Evolutionary conservation across 1,140 invertebrate species (phyloP).

Genomic region (Drosophila sproati): DNA sequence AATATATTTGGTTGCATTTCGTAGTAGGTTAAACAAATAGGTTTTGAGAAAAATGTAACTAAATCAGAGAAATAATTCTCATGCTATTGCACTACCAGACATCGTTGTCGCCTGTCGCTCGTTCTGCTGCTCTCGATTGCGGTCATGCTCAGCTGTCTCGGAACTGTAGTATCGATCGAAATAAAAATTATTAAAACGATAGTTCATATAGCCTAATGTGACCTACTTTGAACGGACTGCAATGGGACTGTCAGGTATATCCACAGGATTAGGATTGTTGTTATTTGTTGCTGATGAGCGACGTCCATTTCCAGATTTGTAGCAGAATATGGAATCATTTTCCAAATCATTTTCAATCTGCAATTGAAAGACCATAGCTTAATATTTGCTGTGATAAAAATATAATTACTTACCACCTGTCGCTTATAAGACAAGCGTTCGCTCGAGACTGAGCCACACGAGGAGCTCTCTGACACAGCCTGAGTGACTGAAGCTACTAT

Average conservation of each 20-base stretch:
- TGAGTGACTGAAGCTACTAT: conserved; percentile 87
- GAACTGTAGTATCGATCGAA: conserved; percentile 52
- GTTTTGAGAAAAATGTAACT: conserved; percentile 80
- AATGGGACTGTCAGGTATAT: conserved; percentile 86
- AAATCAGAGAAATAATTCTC: conserved; percentile 86
- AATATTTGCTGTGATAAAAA: too few relatives aligned
- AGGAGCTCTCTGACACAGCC: conserved; percentile 89
- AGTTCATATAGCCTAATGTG: background rate
- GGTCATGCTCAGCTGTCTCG: conserved; percentile 86
- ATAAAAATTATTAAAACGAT: background rate
- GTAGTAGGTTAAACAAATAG: conserved; percentile 81
- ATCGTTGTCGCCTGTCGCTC: conserved; percentile 87
- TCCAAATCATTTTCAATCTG: conserved; percentile 88
- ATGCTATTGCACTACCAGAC: conserved; percentile 89
- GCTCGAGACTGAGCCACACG: conserved; percentile 92
- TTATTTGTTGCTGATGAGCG: conserved; percentile 87
- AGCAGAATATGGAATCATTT: conserved; percentile 87
- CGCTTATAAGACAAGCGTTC: conserved; percentile 87
- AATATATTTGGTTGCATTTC: conserved; percentile 31
- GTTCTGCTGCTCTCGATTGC: conserved; percentile 85
- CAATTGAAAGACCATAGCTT: background rate
- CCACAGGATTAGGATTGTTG: conserved; percentile 86
- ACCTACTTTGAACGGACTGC: conserved; percentile 86
- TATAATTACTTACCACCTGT: conserved; percentile 81
- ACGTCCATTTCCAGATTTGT: conserved; percentile 86